A percentile compares a stretch with the other conserved stretches of the same genome.
Evolutionary conservation across 1,140 invertebrate genomes (phyloP).

Genomic region (Cotesia glomerata): DNA sequence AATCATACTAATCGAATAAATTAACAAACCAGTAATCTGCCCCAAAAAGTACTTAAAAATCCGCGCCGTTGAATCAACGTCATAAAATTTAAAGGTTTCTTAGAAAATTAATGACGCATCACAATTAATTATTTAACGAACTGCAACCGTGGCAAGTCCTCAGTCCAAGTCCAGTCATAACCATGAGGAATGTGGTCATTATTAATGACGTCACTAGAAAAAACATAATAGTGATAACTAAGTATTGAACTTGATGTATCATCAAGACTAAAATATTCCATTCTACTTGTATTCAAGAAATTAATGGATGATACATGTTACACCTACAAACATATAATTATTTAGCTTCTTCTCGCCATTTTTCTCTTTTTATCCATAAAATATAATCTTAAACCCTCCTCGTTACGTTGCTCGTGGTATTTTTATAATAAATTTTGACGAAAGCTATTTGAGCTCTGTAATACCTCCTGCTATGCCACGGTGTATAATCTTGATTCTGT

Average conservation of each 20-base stretch:
- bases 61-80: not conserved
- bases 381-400: too few relatives aligned
- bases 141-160: not conserved
- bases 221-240: not conserved
- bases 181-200: not conserved
- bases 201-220: not conserved
- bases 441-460: not conserved
- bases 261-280: not conserved
- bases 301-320: too few relatives aligned
- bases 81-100: not conserved
- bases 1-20: not conserved
- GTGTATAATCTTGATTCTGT: not conserved
- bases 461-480: not conserved
- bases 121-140: not conserved
- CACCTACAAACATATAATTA: too few relatives aligned
- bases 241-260: not conserved
- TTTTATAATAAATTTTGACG: too few relatives aligned
- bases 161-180: not conserved
- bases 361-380: too few relatives aligned
- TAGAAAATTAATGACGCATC: conserved; percentile 3
- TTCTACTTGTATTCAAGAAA: not conserved
- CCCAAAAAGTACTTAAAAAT: not conserved
- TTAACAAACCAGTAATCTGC: not conserved
- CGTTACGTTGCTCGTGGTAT: too few relatives aligned
- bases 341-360: too few relatives aligned